Evolutionary conservation across 2,797 vertebrate species (phyloP).

Genomic region (Perodicticus potto): DNA sequence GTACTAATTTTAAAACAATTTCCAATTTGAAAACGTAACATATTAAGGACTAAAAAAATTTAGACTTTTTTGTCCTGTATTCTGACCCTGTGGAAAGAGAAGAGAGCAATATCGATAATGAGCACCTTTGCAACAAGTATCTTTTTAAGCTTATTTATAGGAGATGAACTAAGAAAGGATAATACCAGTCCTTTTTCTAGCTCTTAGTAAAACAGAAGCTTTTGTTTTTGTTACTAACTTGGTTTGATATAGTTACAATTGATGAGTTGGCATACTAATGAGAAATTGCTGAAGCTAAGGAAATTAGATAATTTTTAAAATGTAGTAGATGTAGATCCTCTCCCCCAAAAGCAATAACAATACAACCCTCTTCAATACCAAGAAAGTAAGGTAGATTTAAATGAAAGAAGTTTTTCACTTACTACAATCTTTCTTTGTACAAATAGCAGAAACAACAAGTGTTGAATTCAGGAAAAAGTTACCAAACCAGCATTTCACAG

Average conservation of each 20-base stretch:
- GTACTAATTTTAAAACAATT: background rate
- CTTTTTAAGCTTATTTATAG: conserved; percentile 20
- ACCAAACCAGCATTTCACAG: conserved; percentile 49
- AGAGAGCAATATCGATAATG: background rate
- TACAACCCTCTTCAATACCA: background rate
- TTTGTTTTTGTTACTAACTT: conserved; percentile 38
- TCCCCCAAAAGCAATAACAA: background rate
- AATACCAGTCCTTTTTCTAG: background rate
- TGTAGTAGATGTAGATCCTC: background rate
- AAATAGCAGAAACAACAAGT: conserved; percentile 19
- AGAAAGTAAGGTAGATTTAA: conserved; percentile 38
- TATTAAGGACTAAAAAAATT: conserved; percentile 38
- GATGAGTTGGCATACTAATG: background rate
- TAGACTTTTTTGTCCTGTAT: conserved; percentile 9
- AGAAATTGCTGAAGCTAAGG: conserved; percentile 28
- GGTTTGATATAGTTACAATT: background rate
- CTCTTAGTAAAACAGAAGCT: conserved; percentile 16
- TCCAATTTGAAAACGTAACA: background rate
- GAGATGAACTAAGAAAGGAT: background rate
- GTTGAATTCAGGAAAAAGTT: conserved; percentile 49
- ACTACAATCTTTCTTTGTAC: background rate
- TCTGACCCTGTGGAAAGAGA: background rate
- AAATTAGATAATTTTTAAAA: conserved; percentile 33
- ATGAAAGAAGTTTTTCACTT: conserved; percentile 7
- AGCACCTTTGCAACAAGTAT: background rate